Evolutionary conservation across 2,888 invertebrate species (phyloP).

Genomic region (Eumacrocentrus americanus): DNA sequence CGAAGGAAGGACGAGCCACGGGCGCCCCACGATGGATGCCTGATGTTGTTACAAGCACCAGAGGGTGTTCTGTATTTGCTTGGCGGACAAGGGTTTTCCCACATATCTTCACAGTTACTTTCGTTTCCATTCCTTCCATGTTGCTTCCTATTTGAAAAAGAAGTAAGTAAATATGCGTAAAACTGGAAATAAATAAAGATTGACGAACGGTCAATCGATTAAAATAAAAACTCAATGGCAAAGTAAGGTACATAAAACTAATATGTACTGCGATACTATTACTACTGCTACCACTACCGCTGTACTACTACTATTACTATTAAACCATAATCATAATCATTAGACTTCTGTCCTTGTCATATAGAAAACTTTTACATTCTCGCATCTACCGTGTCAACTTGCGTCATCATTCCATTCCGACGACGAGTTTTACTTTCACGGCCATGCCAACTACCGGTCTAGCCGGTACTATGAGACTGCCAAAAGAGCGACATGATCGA

Average conservation of each 20-base stretch:
- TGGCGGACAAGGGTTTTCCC: slow-evolving; percentile 73
- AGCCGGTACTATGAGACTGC: slow-evolving; percentile 16
- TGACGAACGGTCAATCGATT: neutral
- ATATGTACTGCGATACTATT: too few relatives aligned
- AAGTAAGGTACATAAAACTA: neutral
- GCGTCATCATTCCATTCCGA: slow-evolving; percentile 25
- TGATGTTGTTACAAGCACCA: slow-evolving; percentile 88
- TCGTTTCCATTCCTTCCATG: slow-evolving; percentile 38
- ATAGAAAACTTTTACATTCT: slow-evolving; percentile 12
- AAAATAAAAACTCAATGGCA: neutral
- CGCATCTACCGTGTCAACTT: slow-evolving; percentile 13
- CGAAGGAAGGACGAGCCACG: slow-evolving; percentile 79
- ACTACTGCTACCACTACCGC: too few relatives aligned
- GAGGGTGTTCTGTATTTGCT: slow-evolving; percentile 82
- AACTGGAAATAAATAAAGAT: neutral
- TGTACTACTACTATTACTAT: too few relatives aligned
- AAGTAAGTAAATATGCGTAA: neutral
- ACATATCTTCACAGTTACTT: slow-evolving; percentile 16
- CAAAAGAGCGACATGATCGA: slow-evolving; percentile 1
- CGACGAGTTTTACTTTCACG: slow-evolving; percentile 30
- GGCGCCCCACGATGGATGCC: slow-evolving; percentile 83
- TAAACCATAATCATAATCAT: neutral
- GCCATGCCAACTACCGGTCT: slow-evolving; percentile 17
- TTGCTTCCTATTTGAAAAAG: slow-evolving; percentile 41
- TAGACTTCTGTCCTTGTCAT: slow-evolving; percentile 17